phyloP scores from a whole-genome alignment of 2,888 invertebrate species.

The Cataglyphis altisquamis region DNA sequence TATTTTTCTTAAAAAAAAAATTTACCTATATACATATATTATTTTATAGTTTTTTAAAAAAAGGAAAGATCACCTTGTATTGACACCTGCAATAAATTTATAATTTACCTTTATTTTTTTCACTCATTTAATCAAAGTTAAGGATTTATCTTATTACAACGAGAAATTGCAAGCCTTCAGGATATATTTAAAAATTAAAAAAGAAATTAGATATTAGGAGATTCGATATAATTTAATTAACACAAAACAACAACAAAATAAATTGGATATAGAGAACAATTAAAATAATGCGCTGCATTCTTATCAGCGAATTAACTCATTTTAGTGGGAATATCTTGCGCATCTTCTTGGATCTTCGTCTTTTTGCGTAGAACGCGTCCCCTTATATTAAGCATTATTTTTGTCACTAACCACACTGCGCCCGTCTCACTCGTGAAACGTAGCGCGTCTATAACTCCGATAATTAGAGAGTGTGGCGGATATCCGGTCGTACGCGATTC shows the following conservation, averaged over 20 bases:
- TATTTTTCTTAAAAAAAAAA: not conserved
- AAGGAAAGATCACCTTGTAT: no score
- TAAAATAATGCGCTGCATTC: not conserved
- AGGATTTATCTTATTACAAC: not conserved
- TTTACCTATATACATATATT: no score
- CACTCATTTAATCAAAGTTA: not conserved
- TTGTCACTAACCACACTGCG: slow-evolving; percentile 89
- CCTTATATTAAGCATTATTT: slow-evolving; percentile 90
- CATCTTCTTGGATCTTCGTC: slow-evolving; percentile 5
- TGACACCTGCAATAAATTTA: not conserved
- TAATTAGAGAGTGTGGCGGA: slow-evolving; percentile 90
- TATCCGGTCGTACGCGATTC: slow-evolving; percentile 92
- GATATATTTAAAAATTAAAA: not conserved
- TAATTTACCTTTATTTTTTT: not conserved
- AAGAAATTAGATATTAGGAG: not conserved
- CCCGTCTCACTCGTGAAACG: slow-evolving; percentile 87
- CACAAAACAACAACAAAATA: not conserved
- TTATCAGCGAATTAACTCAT: not conserved
- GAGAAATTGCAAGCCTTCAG: not conserved
- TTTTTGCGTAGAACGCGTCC: slow-evolving; percentile 87
- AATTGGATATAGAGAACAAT: not conserved
- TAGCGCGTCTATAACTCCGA: slow-evolving; percentile 87
- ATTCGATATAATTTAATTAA: not conserved
- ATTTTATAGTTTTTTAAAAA: no score
- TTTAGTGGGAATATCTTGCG: not conserved